These are phyloP conservation scores for Hypomesus transpacificus DNA, from an alignment of 2,113 vertebrate species.

Conservation along the genomic window DNA sequence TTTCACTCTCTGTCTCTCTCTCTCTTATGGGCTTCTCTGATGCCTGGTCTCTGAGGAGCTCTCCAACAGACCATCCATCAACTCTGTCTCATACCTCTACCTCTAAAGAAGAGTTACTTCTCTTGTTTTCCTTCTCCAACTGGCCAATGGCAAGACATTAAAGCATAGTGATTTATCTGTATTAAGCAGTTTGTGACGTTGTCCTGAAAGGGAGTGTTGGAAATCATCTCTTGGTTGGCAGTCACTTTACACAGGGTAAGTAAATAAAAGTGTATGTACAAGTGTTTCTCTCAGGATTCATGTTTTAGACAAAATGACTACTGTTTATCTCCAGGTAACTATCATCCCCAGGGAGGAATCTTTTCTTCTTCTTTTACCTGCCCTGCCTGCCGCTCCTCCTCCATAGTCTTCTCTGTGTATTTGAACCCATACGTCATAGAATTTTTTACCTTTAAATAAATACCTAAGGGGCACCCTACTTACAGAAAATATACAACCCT, in stretches of 20 bases:
- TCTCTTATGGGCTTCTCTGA: background rate
- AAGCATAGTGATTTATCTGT: background rate
- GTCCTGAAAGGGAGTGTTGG: slow-evolving; percentile 9
- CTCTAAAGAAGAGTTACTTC: background rate
- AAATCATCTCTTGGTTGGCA: background rate
- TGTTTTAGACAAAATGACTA: too few relatives aligned
- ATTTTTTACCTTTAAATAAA: too few relatives aligned
- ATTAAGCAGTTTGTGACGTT: slow-evolving; percentile 22
- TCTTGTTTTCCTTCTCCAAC: slow-evolving; percentile 2
- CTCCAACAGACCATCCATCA: slow-evolving; percentile 14
- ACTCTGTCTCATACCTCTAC: background rate
- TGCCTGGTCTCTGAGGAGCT: background rate
- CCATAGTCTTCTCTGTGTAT: too few relatives aligned
- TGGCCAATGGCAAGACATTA: slow-evolving; percentile 1
- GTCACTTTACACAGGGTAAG: slow-evolving; percentile 11
- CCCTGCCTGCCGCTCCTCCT: too few relatives aligned
- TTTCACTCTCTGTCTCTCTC: slow-evolving; percentile 5
- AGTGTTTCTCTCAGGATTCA: too few relatives aligned
- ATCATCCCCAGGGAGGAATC: too few relatives aligned
- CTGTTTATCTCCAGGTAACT: too few relatives aligned
- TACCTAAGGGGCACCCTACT: too few relatives aligned
- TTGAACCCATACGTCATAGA: too few relatives aligned
- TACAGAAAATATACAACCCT: too few relatives aligned
- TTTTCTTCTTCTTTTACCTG: too few relatives aligned
- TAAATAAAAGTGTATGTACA: too few relatives aligned